Evolutionary conservation across 2,888 invertebrate genomes (phyloP).

Genomic region (Sympetrum striolatum): DNA sequence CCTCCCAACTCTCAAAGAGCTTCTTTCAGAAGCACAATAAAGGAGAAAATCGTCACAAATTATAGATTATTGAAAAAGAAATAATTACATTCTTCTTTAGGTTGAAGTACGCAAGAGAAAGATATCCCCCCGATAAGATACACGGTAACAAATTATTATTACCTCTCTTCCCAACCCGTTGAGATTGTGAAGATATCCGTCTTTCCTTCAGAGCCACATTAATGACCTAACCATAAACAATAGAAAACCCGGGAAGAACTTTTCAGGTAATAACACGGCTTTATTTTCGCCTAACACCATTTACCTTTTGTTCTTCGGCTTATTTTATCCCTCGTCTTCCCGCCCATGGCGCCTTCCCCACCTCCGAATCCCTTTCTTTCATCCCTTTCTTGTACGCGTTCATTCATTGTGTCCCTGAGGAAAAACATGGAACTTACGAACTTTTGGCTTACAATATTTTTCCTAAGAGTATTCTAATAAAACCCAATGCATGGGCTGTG

Average conservation of each 20-base stretch:
- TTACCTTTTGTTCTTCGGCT: slow-evolving; percentile 1
- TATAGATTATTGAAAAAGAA: neutral
- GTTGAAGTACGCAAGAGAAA: neutral
- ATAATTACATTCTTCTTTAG: slow-evolving; percentile 8
- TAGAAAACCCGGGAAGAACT: neutral
- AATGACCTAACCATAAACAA: neutral
- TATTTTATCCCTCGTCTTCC: neutral
- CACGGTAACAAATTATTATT: neutral
- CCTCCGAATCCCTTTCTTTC: neutral
- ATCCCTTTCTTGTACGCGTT: neutral
- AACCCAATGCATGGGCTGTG: no score
- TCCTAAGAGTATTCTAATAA: no score
- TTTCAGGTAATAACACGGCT: slow-evolving; percentile 14
- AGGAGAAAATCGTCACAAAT: slow-evolving; percentile 7
- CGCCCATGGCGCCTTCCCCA: neutral
- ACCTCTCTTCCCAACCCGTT: neutral
- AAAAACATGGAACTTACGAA: no score
- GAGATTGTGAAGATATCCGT: neutral
- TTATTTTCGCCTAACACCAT: neutral
- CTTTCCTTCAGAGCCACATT: neutral
- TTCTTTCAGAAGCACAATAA: slow-evolving; percentile 3
- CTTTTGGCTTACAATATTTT: no score
- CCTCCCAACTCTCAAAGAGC: neutral
- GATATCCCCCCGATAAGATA: neutral
- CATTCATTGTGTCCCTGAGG: no score